Percentiles rank a stretch among this genome's conserved stretches.
These are phyloP conservation scores for Drosophila merina DNA, from an alignment of 2,888 invertebrate species.

Conservation along the genomic window DNA sequence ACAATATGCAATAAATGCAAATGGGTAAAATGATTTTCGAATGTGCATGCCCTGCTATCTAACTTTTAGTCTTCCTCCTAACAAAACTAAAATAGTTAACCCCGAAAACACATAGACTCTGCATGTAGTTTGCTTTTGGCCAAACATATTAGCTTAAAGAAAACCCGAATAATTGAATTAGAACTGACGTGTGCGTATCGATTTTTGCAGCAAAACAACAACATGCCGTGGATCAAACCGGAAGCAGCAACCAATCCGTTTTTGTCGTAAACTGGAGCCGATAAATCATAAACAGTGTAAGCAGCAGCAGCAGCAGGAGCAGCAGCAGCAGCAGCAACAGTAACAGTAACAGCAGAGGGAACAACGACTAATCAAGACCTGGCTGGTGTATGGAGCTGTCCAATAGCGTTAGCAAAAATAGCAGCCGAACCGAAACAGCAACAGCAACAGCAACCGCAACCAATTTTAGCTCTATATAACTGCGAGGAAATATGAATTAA, in stretches of 20 bases:
- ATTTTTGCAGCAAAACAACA: slow-evolving; percentile 80
- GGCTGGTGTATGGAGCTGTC: slow-evolving; percentile 39
- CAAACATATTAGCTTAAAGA: slow-evolving; percentile 1
- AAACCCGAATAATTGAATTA: neutral
- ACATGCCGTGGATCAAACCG: slow-evolving; percentile 84
- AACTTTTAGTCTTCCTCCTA: slow-evolving; percentile 28
- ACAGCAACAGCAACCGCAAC: slow-evolving; percentile 38
- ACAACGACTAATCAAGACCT: slow-evolving; percentile 30
- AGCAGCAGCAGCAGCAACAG: slow-evolving; percentile 1
- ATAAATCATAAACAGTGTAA: slow-evolving; percentile 46
- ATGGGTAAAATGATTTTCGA: slow-evolving; percentile 82
- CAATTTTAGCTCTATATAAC: slow-evolving; percentile 37
- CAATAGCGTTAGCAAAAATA: slow-evolving; percentile 16
- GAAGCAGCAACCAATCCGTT: slow-evolving; percentile 84
- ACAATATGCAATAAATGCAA: slow-evolving; percentile 73
- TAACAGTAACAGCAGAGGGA: slow-evolving; percentile 27
- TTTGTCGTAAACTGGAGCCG: slow-evolving; percentile 80
- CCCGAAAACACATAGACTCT: slow-evolving; percentile 20
- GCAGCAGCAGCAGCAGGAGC: slow-evolving; percentile 10
- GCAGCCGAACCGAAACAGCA: slow-evolving; percentile 9
- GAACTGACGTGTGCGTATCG: slow-evolving; percentile 18
- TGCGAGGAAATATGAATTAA: slow-evolving; percentile 51
- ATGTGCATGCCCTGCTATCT: slow-evolving; percentile 66
- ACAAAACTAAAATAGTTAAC: slow-evolving; percentile 16
- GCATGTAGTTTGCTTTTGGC: slow-evolving; percentile 54